Evolutionary conservation across 53 echinoderm and acorn worm species (phyloP), one percentile per base, ranked within the genome.

Genomic region (Holothuria scabra): DNA sequence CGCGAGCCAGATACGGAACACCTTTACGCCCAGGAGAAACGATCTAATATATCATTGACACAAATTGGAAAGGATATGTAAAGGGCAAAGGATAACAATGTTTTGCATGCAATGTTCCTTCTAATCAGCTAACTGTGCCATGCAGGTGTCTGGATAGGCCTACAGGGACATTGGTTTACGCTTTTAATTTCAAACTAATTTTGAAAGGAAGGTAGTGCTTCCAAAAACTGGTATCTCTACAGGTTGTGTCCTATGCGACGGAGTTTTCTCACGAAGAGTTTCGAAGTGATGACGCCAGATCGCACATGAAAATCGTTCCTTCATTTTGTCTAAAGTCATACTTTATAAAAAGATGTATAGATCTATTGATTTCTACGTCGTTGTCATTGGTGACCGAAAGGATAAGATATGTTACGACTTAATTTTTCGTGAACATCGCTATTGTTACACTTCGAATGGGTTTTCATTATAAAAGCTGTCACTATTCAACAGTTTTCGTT

Each of bases 41-140:
- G n/a, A 34, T 33, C 41, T n/a, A 18, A 69, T 10, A 34, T 69
- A 69, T 69, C 69, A 69, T 69, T 69, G 69, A 69, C 69, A 69
- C 69, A 69, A 69, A 69, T 69, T 69, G 69, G 41, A 69, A 69
- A 34, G 34, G 69, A 69, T 69, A 69, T 34, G 41, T 69, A 34
- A 69, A 34, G 41, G 14, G 69, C n/a, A 69, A 10, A 12, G 44
- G 52, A 52, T 33, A 22, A 41, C 41, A 41, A 37, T 69, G 20
- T 20, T 23, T 34, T 41, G 4, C 34, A n/a, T 3, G 11, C 34
- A 14, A 13, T 69, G 69, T 22, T 33, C 22, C 9, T 32, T 34
- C 41, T 69, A 69, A 69, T 69, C 69, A 69, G 21, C 34, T 69
- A 69, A 37, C 19, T 34, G 69, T 22, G 41, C 16, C 41, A 32